Base-by-base conservation (phyloP, 2,888 invertebrate genomes). In the Allygus modestus region DNA sequence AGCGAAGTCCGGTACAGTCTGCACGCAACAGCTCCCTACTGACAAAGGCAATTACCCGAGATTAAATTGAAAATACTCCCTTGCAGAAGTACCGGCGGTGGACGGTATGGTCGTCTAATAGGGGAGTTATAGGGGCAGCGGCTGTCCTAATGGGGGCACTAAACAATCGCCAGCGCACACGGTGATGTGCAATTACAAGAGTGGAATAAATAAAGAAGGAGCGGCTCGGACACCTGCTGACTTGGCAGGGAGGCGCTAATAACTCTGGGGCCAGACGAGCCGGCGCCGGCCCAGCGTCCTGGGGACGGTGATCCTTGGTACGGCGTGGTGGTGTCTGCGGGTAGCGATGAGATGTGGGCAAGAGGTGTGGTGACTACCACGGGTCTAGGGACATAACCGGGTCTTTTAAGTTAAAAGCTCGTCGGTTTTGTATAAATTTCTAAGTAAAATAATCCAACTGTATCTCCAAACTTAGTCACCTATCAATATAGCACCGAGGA, bases 141-240 rank as follows among this genome's bases (percentile, higher is more conserved):
- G 20, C 1, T 9, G 51, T 11, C 12, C 46, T 77, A 77, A 77
- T 77, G 51, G 77, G 23, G 46, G 31, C 65, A 65, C 65, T 82
- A 82, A 82, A 82, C 82, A 69, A 82, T 82, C 46, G 15, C 26
- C 31, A 31, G 54, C n/a, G 43, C 43, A n/a, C 11, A 5, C 46
- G 23, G 82, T 69, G 82, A 82, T 82, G 69, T 82, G 82, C 69
- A 82, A 82, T 82, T 82, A 82, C 82, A 43, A 41, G n/a, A 15
- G 58, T 0, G 69, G 69, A 43, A 82, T 82, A 82, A 82, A 82
- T 82, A 69, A 69, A 43, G 77, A 37, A 41, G 46, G 77, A 28
- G 73, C 41, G 51, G 46, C 77, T 20, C 73, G 43, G 51, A 43
- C 77, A 77, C 77, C 77, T 77, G 77, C 77, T 77, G 77, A 77